Base-by-base conservation (phyloP, 2,888 invertebrate species). In the Nesidiocoris tenuis region DNA sequence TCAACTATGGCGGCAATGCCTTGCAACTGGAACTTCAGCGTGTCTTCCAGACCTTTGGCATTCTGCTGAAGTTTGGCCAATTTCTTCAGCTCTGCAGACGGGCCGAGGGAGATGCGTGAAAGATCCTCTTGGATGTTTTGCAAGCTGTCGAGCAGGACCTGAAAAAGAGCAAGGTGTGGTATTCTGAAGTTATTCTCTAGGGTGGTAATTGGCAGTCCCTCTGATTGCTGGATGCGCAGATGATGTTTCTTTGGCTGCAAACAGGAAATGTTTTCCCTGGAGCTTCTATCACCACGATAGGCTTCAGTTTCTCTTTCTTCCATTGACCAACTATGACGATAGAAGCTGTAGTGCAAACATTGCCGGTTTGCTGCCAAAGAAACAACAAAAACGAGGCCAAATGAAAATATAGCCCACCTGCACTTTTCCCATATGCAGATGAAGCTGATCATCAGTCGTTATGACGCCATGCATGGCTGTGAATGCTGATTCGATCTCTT, bases 391-490 rank as follows among this genome's bases (percentile, higher is more conserved):
- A n/a, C n/a, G n/a, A n/a, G n/a, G n/a, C n/a, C n/a, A n/a, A n/a
- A n/a, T n/a, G n/a, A n/a, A n/a, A n/a, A n/a, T n/a, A n/a, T n/a
- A n/a, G 19, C 12, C 24, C 16, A 83, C 82, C 84, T 93, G 92
- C 7, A 94, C 84, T 68, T 93, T 86, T 83, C 94, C 93, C 7
- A 93, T 90, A 82, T 94, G 94, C 3, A 93, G 85, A 80, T 90
- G 90, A 0, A 94, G 85, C 81, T 94, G 94, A 80, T 94, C 94
- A 81, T 92, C 93, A 71, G 89, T 93, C 82, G 91, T 93, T 61
- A 94, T 90, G 0, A 93, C 90, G 0, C 92, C 91, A 82, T 91
- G 90, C 77, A 93, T 87, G 78, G 88, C 87, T 64, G 86, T 68
- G 55, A 80, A 67, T 16, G 77, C 71, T 16, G 72, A 74, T 76